Percentiles rank a stretch among this genome's conserved stretches.
These are phyloP conservation scores for Oeneis ivallda DNA, from an alignment of 2,888 invertebrate genomes.

Conservation along the genomic window DNA sequence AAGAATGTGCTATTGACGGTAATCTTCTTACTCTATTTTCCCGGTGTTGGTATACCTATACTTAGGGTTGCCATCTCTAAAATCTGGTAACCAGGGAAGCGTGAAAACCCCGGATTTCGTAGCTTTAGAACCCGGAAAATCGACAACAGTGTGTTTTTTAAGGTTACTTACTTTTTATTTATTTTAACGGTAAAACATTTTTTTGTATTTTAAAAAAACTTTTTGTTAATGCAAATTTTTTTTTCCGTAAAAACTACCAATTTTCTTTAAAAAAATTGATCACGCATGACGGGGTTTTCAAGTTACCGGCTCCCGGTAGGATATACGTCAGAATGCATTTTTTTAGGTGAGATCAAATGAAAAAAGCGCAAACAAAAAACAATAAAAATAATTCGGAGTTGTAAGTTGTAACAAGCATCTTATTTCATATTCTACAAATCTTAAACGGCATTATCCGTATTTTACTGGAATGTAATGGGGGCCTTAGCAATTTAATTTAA, in stretches of 20 bases:
- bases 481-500: constrained; percentile 32
- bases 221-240: too few species aligned
- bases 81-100: not conserved
- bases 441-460: constrained; percentile 13
- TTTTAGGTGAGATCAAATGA: not conserved
- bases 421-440: constrained; percentile 6
- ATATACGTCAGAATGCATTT: not conserved
- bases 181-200: too few species aligned
- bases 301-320: too few species aligned
- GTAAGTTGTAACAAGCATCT: not conserved
- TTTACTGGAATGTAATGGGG: constrained; percentile 17
- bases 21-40: constrained; percentile 6
- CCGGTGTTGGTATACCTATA: not conserved
- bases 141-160: too few species aligned
- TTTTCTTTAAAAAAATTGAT: too few species aligned
- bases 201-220: too few species aligned
- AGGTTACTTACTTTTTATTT: too few species aligned
- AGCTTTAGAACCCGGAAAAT: too few species aligned
- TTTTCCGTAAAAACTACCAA: too few species aligned
- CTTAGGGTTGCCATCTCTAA: too few species aligned
- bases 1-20: constrained; percentile 12
- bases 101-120: too few species aligned
- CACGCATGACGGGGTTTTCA: too few species aligned
- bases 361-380: not conserved
- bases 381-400: not conserved